phyloP scores from a whole-genome alignment of 2,113 vertebrate genomes.

The Paramisgurnus dabryanus region DNA sequence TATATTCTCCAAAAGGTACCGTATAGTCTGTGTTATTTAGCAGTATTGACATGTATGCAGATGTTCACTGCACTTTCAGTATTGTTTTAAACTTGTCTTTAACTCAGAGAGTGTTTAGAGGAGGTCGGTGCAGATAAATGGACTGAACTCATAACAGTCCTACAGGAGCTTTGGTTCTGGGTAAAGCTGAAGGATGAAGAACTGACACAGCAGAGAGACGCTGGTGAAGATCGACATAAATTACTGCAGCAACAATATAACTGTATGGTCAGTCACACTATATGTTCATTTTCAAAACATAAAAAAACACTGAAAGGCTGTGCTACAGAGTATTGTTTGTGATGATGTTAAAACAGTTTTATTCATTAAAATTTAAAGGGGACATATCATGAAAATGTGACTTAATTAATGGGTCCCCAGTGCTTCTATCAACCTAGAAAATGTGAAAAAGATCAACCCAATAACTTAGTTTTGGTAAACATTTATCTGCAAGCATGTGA shows the following conservation, averaged over 20 bases:
- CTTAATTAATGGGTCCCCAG: too few relatives aligned
- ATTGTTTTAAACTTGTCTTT: background rate
- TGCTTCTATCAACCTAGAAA: too few relatives aligned
- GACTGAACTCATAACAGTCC: conserved; percentile 73
- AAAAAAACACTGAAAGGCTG: too few relatives aligned
- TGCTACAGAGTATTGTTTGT: too few relatives aligned
- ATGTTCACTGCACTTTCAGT: background rate
- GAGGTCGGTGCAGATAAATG: conserved; percentile 81
- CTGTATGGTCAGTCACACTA: conserved; percentile 73
- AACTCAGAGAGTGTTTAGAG: conserved; percentile 72
- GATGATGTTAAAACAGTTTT: too few relatives aligned
- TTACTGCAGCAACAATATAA: conserved; percentile 79
- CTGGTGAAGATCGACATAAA: conserved; percentile 78
- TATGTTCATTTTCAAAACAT: background rate
- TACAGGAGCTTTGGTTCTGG: conserved; percentile 84
- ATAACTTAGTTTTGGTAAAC: too few relatives aligned
- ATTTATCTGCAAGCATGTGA: too few relatives aligned
- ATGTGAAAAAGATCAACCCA: too few relatives aligned
- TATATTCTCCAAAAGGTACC: conserved; percentile 27
- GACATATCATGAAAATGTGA: too few relatives aligned
- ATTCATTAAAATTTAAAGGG: too few relatives aligned
- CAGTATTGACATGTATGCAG: background rate
- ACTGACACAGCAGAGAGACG: conserved; percentile 76
- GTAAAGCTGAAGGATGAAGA: conserved; percentile 80
- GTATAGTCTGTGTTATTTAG: background rate